Conservation (phyloP, 2,113 vertebrate species). For the Rissa tridactyla region DNA sequence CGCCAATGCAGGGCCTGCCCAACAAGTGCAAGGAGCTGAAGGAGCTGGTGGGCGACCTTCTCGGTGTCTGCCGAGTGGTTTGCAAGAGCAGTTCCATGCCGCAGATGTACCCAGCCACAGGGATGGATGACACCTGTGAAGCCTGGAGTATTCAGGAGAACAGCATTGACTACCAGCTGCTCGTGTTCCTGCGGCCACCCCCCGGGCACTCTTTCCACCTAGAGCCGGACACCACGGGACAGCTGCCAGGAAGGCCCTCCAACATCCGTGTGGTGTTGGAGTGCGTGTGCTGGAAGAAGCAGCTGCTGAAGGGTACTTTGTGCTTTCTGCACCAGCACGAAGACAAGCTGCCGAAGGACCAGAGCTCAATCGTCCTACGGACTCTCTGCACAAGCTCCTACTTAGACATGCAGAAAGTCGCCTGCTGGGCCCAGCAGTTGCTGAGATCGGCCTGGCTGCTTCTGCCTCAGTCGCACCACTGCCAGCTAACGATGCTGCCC, state of each 20-base stretch:
- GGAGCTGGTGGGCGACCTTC: not conserved
- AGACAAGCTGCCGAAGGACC: not conserved
- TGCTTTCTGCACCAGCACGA: not conserved
- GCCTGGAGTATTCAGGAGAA: not conserved
- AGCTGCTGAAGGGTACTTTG: not conserved
- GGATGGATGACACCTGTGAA: no score
- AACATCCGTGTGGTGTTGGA: not conserved
- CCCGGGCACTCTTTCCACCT: not conserved
- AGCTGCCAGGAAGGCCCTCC: not conserved
- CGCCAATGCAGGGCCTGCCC: not conserved
- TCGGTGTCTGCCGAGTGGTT: not conserved
- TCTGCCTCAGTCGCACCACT: not conserved
- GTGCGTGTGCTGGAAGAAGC: not conserved
- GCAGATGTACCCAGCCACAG: not conserved
- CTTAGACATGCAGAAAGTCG: not conserved
- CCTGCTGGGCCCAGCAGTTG: not conserved
- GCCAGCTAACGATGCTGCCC: not conserved
- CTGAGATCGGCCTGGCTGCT: not conserved
- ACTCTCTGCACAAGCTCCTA: not conserved
- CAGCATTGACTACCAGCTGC: not conserved
- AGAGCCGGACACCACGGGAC: not conserved
- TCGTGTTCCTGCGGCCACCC: not conserved
- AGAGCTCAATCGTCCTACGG: not conserved
- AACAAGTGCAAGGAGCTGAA: not conserved
- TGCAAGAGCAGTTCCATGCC: not conserved